These are phyloP conservation scores for Trichechus manatus DNA, from an alignment of 2,113 vertebrate species.

Conservation along the genomic window DNA sequence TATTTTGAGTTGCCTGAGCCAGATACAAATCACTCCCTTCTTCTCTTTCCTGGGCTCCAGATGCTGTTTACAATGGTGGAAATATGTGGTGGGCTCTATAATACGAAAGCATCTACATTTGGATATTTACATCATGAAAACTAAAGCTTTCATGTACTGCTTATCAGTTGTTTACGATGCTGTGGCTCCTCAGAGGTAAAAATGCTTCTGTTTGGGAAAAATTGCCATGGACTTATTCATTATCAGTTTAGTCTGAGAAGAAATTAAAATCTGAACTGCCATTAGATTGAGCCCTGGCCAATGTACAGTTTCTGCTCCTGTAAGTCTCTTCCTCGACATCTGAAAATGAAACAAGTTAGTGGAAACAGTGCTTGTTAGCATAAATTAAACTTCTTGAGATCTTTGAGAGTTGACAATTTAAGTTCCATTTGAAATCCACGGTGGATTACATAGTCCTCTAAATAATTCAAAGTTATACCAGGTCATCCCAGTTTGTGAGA, in stretches of 20 bases:
- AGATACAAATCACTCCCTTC: conserved; percentile 31
- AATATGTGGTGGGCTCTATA: background rate
- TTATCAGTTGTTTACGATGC: conserved; percentile 11
- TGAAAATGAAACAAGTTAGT: conserved; percentile 76
- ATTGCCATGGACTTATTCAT: background rate
- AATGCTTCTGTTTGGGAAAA: background rate
- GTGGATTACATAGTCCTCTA: conserved; percentile 72
- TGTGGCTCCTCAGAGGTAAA: background rate
- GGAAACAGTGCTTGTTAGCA: conserved; percentile 67
- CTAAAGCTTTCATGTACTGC: background rate
- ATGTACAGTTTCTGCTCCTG: background rate
- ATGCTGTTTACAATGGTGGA: conserved; percentile 73
- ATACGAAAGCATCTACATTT: background rate
- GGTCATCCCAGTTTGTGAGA: background rate
- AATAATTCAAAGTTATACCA: conserved; percentile 65
- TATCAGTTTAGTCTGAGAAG: background rate
- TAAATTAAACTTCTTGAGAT: conserved; percentile 76
- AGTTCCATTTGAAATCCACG: conserved; percentile 75
- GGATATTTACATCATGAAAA: background rate
- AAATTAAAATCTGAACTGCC: background rate
- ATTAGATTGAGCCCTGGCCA: background rate
- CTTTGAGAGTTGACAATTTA: conserved; percentile 83
- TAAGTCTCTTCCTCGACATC: background rate
- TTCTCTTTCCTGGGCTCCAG: background rate
- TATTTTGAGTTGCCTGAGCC: background rate